These are phyloP conservation scores for Triplophysa siluroides DNA, from an alignment of 2,113 vertebrate species.

Conservation along the genomic window DNA sequence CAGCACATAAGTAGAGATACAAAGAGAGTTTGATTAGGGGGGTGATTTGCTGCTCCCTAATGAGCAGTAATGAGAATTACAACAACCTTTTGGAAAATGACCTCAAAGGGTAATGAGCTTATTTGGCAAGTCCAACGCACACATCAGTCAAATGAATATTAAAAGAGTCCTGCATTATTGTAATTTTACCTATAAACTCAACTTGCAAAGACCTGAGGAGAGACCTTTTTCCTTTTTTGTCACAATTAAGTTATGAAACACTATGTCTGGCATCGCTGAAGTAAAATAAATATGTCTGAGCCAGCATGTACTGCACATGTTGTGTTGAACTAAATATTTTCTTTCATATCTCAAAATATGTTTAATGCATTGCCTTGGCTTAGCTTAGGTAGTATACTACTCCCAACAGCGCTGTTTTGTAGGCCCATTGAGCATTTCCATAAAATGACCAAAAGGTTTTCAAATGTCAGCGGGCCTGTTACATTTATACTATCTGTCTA, in stretches of 20 bases:
- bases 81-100: constrained; percentile 43
- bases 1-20: constrained; percentile 46
- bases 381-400: background rate
- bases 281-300: background rate
- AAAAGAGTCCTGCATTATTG: constrained; percentile 22
- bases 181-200: background rate
- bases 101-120: constrained; percentile 50
- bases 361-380: background rate
- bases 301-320: background rate
- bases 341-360: background rate
- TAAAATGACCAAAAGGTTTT: background rate
- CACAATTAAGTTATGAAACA: background rate
- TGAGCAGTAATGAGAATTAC: constrained; percentile 57
- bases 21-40: constrained; percentile 52
- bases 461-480: background rate
- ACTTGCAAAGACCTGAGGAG: background rate
- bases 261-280: background rate
- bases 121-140: constrained; percentile 19
- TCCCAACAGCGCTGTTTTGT: background rate
- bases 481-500: background rate
- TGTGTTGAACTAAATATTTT: background rate
- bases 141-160: constrained; percentile 41
- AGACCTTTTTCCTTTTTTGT: background rate
- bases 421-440: constrained; percentile 5
- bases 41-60: constrained; percentile 53